Base-by-base conservation (phyloP, 2,113 vertebrate genomes). In the Pandion haliaetus region DNA sequence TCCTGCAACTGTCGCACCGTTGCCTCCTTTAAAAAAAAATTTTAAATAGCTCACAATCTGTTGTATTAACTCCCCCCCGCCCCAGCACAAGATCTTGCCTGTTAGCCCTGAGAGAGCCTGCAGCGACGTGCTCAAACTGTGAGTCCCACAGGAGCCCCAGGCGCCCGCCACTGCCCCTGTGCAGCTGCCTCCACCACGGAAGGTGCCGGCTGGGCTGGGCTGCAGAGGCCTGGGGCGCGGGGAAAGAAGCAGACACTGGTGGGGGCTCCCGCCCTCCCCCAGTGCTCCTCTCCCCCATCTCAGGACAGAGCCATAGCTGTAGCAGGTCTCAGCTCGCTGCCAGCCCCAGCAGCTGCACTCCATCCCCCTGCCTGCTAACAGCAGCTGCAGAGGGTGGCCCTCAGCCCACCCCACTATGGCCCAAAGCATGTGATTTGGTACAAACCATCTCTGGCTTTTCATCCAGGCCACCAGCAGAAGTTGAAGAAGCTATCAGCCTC, bases 141-240 rank as follows among this genome's bases (percentile, higher is more conserved):
- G 16, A 66, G 55, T 38, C 38, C 38, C 28, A 9, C 14, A 8
- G 85, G 29, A 57, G 34, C 40, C 34, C 66, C 32, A 16, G 66
- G 36, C 2, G 0, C 45, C 45, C 38, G 7, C 16, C 0, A 0
- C 52, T 54, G 69, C 20, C 31, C 71, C 67, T 1, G 4, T 1
- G 1, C 72, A 23, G 38, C 47, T 2, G 0, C 26, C 38, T 34
- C 44, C 4, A 9, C 15, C 4, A 2, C 31, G 4, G 44, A 12
- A n/a, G 44, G 45, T 19, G 14, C 14, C 11, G 4, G 20, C 31
- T 9, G 5, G 10, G 36, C 74, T 0, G 0, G 36, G 74, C 17
- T 54, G 44, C 29, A 31, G 34, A 9, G 38, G 25, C 52, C 36
- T 32, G 32, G 23, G 26, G 14, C 8, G 3, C 12, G 8, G 12